Evolutionary conservation across 2,888 invertebrate genomes (phyloP), one percentile per base, ranked within the genome.

Genomic region (Ceriagrion tenellum): DNA sequence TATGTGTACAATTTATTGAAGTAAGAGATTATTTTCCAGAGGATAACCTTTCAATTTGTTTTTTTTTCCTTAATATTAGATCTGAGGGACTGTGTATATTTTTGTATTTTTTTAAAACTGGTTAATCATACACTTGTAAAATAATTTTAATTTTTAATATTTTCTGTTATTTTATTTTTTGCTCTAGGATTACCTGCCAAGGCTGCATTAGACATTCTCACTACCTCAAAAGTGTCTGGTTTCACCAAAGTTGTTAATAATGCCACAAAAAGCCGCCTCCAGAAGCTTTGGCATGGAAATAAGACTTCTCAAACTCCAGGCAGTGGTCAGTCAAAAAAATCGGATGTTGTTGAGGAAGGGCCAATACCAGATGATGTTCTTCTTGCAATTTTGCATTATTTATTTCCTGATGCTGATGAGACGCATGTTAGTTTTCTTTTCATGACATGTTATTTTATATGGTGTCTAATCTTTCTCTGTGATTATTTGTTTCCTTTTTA

Each of bases 371-470:
- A 98, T 96, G 98, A 98, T 59, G 97, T 98, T 95, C 97, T 99
- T 74, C 98, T 98, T 96, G 98, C 98, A 88, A 97, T 99, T 96
- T 96, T 99, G 95, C 98, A 98, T 96, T 99, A 98, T 97, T 97
- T 99, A 55, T 99, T 99, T 96, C 99, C 99, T 95, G 99, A 99
- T 97, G 98, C 99, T 95, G 98, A 98, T 96, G 97, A 98, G 56
- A 95, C 16, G 26, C 63, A 88, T 69, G 95, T 89, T 20, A 95
- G 90, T 35, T 55, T 63, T 59, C 35, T 47, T 20, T 55, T 20
- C n/a, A 0, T 2, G 4, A 0, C 55, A n/a, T 26, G n/a, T 35
- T 81, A 12, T 89, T 89, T 47, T 0, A 0, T 23, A 89, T 23
- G 2, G 35, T 40, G 2, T 74, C 47, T 26, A 13, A 35, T 12